phyloP scores from a whole-genome alignment of 2,888 invertebrate species.

The Omphaloscelis lunosa region DNA sequence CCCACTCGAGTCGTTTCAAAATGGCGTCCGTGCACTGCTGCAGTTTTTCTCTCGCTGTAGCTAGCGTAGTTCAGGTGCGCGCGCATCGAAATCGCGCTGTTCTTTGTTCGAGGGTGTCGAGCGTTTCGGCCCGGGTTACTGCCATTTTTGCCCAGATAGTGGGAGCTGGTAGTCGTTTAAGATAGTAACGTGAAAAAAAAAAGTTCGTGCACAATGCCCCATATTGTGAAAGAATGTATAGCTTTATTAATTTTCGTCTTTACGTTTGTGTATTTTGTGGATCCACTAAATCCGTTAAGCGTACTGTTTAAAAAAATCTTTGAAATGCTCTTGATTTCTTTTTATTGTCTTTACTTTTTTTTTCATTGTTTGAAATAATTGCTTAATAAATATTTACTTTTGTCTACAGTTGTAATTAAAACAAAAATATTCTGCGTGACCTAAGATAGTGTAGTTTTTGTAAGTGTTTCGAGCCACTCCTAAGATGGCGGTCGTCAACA shows the following conservation, averaged over 20 bases:
- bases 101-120: slow-evolving; percentile 11
- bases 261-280: background rate
- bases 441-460: no score
- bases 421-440: no score
- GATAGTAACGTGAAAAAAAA: background rate
- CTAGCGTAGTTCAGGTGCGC: slow-evolving; percentile 5
- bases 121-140: background rate
- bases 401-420: no score
- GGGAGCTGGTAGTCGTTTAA: slow-evolving; percentile 4
- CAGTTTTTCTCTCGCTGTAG: background rate
- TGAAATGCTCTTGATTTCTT: no score
- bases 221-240: background rate
- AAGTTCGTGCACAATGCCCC: background rate
- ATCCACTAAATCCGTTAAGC: slow-evolving; percentile 1
- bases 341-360: background rate
- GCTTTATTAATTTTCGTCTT: background rate
- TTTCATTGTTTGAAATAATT: background rate
- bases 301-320: no score
- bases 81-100: slow-evolving; percentile 8
- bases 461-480: no score
- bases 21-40: slow-evolving; percentile 31
- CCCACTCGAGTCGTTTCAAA: slow-evolving; percentile 11
- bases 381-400: background rate
- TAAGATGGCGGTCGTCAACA: background rate
- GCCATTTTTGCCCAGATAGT: slow-evolving; percentile 1